Conservation (phyloP, 2,113 vertebrate species). For the Eulemur rufifrons region DNA sequence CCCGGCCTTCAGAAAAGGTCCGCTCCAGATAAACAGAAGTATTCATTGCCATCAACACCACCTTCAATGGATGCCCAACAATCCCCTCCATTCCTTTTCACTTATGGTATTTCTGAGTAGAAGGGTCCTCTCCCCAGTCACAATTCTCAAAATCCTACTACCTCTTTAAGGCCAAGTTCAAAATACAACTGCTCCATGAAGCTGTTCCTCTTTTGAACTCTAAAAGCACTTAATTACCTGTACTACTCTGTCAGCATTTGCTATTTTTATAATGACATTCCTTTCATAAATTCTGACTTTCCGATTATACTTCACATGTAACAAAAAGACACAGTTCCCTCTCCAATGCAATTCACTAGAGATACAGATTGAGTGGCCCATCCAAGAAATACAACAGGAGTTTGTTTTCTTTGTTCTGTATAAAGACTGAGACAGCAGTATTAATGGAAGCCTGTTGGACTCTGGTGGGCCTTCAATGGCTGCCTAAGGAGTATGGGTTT, state of each 20-base stretch:
- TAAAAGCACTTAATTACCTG: not conserved
- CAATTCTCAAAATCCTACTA: not conserved
- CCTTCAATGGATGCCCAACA: not conserved
- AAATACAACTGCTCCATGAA: not conserved
- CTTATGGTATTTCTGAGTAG: not conserved
- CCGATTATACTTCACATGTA: not conserved
- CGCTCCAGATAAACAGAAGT: not conserved
- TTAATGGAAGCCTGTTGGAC: not conserved
- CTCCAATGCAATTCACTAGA: not conserved
- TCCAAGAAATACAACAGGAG: not conserved
- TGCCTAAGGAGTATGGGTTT: not conserved
- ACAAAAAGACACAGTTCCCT: not conserved
- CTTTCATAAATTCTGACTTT: conserved; percentile 38
- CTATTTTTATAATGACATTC: not conserved
- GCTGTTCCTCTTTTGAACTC: not conserved
- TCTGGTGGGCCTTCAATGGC: not conserved
- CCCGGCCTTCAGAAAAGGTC: not conserved
- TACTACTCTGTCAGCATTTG: not conserved
- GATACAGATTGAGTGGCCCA: not conserved
- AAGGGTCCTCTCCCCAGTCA: not conserved
- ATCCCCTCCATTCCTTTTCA: not conserved
- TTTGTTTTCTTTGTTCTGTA: not conserved
- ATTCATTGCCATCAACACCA: not conserved
- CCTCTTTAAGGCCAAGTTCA: not conserved
- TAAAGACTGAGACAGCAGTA: not conserved